Base-by-base conservation (phyloP, 2,888 invertebrate genomes). In the Eilema caniola region DNA sequence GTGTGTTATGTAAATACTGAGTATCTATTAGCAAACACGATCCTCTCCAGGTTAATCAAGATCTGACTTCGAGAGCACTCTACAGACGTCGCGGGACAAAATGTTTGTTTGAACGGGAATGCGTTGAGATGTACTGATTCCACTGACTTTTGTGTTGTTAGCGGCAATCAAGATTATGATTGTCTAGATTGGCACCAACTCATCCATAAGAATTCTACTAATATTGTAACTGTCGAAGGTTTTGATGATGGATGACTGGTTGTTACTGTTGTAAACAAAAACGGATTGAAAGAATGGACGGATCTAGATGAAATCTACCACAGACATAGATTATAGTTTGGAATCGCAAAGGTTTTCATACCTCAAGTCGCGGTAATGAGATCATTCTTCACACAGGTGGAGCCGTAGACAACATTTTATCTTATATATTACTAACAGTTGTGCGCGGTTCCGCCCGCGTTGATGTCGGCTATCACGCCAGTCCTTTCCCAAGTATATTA, bases 1-100 rank as follows among this genome's bases (percentile, higher is more conserved):
- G 64, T 69, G 25, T 33, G 31, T 53, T 61, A 56, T 65, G 61
- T 61, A 65, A 65, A 65, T 60, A 53, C 53, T 65, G 37, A 65
- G 60, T 53, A 37, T 61, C 65, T 69, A 33, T 28, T 47, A 60
- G 63, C n/a, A 41, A 60, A 64, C 59, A 64, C 23, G 16, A 57
- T 28, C 33, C 25, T 62, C 62, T 67, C 16, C 23, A 64, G 57
- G 37, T 66, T 62, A 70, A 70, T 62, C 24, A 57, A 62, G n/a
- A 62, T 28, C 20, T 33, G 41, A 47, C 53, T 56, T 31, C 31
- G 31, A 56, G 62, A 25, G 24, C 31, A 12, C 25, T 16, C 56
- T n/a, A 11, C 8, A 24, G 28, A 23, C 10, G 7, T 14, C 31
- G 31, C 28, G 31, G n/a, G 5, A 65, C 56, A 31, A 56, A 25